Base-by-base conservation (phyloP, 2,113 vertebrate species). In the Psilopsiagon aymara region DNA sequence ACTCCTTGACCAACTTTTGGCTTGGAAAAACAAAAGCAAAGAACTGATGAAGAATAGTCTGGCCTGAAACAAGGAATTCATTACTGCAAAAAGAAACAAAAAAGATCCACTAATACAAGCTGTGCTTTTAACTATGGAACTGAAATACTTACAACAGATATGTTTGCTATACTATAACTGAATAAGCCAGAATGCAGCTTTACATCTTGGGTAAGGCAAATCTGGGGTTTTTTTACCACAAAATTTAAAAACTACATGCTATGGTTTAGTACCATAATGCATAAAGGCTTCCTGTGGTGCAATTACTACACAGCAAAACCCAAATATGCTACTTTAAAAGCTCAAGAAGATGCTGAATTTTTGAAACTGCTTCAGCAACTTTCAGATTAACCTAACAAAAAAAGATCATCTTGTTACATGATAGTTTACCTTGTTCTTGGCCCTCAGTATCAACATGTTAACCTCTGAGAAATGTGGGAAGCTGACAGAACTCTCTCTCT, bases 11-110 rank as follows among this genome's bases (percentile, higher is more conserved):
- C 69, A 71, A 35, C 77, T 91, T 84, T 89, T 87, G 81, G 55
- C 77, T 87, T 95, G 43, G 68, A 73, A 95, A 95, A 95, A 79
- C 47, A 92, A 89, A 96, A 91, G 43, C 80, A 91, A 67, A 60
- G 49, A 83, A 75, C 37, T 74, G 69, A 83, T 66, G 52, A 81
- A 52, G 59, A 82, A 90, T 63, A 83, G 79, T 43, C 49, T 86
- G 31, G 37, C 67, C 53, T 86, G 73, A 89, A 53, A 81, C 29
- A 68, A 86, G 60, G 89, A 91, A 89, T 68, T 55, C 8, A 55
- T 59, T 78, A 43, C 43, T 66, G 43, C 44, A 70, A 76, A 79
- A 88, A 53, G 24, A 46, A 70, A 21, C 21, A 23, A 59, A 16
- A n/a, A 44, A 60, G 16, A 66, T 35, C 17, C 23, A 47, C 18